Evolutionary conservation across 2,888 invertebrate species (phyloP), one percentile per base, ranked within the genome.

Genomic region (Hoplodrina ambigua): DNA sequence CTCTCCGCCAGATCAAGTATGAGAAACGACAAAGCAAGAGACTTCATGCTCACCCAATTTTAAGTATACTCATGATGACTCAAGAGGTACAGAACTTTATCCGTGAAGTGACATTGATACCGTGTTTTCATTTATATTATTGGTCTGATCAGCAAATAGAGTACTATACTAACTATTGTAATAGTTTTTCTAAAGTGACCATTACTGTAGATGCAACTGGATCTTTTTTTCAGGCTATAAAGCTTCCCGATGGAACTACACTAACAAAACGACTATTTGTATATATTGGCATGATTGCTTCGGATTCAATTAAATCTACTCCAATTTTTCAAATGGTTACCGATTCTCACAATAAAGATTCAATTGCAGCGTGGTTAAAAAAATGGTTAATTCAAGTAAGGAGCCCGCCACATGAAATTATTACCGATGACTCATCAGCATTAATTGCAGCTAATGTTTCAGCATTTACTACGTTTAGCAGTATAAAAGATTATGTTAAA

Each of bases 161-260:
- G 64, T 78, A 75, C 72, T 75, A 75, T 67, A 72, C 64, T 72
- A 68, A 63, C 53, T 75, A 72, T 72, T 59, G 59, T 62, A 59
- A 59, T 69, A 72, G 69, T 69, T 72, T 72, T 63, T 63, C 69
- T 69, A 75, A 72, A 75, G 78, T 72, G 54, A 75, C 70, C 70
- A 68, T 75, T 60, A 75, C 75, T 68, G 70, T 75, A 75, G 75
- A 78, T 70, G 78, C 76, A 65, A 79, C 78, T 68, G 78, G 76
- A 52, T 79, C 78, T 70, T 76, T 75, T 73, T 73, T 73, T 65
- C 61, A 61, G 61, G 61, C 69, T 70, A 75, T 72, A 65, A 60
- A 61, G 69, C 69, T 78, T 65, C 72, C 75, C 54, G 70, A 78
- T 78, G 70, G 77, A 54, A 71, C 73, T 62, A 70, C 57, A 71